A percentile compares a stretch with the other conserved stretches of the same genome.
Conservation (phyloP, 2,113 vertebrate species). For the Prinia subflava region DNA sequence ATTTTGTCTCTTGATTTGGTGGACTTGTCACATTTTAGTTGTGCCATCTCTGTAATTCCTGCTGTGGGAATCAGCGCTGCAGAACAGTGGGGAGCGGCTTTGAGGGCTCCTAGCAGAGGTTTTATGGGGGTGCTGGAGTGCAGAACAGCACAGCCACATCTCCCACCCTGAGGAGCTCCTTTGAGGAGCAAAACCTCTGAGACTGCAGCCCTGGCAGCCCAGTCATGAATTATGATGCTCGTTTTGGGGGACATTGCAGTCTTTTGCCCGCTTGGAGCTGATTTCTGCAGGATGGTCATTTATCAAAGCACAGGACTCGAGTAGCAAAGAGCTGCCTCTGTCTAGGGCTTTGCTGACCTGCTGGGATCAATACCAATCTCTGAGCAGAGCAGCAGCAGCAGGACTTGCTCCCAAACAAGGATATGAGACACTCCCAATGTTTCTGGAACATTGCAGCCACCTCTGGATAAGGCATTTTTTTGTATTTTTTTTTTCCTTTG, state of each 20-base stretch:
- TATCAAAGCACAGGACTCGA: not conserved
- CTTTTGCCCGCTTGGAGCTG: not conserved
- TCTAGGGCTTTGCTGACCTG: not conserved
- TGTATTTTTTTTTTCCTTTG: not conserved
- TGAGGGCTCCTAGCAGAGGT: not conserved
- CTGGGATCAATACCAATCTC: not conserved
- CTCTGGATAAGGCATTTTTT: not conserved
- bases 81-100: accelerated
- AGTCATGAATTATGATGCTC: not conserved
- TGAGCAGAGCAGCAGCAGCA: not conserved
- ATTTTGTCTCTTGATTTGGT: not conserved
- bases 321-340: not conserved
- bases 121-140: not conserved
- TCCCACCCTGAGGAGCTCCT: not conserved
- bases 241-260: not conserved
- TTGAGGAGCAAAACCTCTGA: not conserved
- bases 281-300: not conserved
- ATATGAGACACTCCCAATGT: not conserved
- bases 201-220: not conserved
- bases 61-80: not conserved
- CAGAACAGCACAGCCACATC: not conserved
- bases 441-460: not conserved
- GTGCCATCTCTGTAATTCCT: not conserved
- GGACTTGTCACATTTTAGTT: not conserved
- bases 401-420: not conserved